Evolutionary conservation across 2,797 vertebrate species (phyloP), one percentile per base, ranked within the genome.

Genomic region (Menidia menidia): DNA sequence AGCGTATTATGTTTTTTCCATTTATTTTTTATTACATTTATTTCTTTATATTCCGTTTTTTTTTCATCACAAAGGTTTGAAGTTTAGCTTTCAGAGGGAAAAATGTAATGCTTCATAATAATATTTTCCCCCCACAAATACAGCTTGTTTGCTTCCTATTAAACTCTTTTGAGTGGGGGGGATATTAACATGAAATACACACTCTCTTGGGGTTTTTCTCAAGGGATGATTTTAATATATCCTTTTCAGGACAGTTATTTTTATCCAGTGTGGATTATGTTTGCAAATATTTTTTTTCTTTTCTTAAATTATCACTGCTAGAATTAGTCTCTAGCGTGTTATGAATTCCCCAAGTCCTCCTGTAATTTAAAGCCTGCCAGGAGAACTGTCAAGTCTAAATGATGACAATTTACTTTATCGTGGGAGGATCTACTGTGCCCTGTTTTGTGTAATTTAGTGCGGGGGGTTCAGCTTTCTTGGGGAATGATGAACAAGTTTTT

Each of bases 11-110:
- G 50, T 52, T 16, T 80, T 71, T 73, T 25, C 25, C 25, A 25
- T 25, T 25, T 25, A 25, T 25, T 25, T 25, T 25, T 25, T 25
- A 25, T 25, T 25, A 25, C 25, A 25, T 25, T 25, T 25, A 1
- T 25, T 25, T 25, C 1, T 25, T 25, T 73, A 64, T 80, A 58
- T 62, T 65, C 2, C 39, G 73, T 31, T 64, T 71, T 82, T 82
- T 65, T 62, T 67, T 12, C 63, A 51, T 18, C n/a, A 45, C 51
- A 30, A 0, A 64, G 67, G 75, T 73, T 74, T 62, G 13, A 72
- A 63, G 54, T 80, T 74, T 48, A 16, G 35, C 63, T 80, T 45
- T 64, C 16, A 19, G 11, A 6, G 6, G 9, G 45, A 59, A 44
- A 68, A 66, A 74, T 9, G 51, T 18, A 47, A 15, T 18, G 48